Conservation (phyloP, 1,140 invertebrate species). For the Rhagoletis zephyria region DNA sequence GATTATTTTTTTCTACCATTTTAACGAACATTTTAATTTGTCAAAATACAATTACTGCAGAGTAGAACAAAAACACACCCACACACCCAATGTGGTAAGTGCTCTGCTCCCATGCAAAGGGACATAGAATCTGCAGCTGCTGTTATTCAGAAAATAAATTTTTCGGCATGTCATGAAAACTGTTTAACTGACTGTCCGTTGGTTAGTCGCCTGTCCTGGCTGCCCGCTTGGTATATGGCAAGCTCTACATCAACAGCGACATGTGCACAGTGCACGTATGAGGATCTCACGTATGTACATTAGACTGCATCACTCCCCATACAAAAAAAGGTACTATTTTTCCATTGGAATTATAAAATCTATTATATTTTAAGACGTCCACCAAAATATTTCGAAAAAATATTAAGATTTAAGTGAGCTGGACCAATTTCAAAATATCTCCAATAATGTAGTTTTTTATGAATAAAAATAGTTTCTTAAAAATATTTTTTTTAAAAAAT, state of each 20-base stretch:
- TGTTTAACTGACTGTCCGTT: not conserved
- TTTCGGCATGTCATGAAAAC: conserved; percentile 34
- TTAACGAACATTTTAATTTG: not conserved
- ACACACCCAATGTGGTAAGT: not conserved
- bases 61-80: not conserved
- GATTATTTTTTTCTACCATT: not conserved
- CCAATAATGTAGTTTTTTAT: too few relatives aligned
- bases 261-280: not conserved
- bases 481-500: too few relatives aligned
- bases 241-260: not conserved
- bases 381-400: too few relatives aligned
- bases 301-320: too few relatives aligned
- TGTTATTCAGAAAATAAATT: conserved; percentile 25
- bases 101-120: not conserved
- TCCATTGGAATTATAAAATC: too few relatives aligned
- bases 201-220: not conserved
- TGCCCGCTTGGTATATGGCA: not conserved
- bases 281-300: not conserved
- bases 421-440: too few relatives aligned
- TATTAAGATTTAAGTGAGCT: too few relatives aligned
- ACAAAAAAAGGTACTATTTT: too few relatives aligned
- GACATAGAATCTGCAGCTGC: not conserved
- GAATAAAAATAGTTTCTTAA: too few relatives aligned
- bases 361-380: too few relatives aligned
- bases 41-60: not conserved